Percentiles rank a stretch among this genome's conserved stretches.
Evolutionary conservation across 2,113 vertebrate genomes (phyloP).

Genomic region (Microtus montanus): DNA sequence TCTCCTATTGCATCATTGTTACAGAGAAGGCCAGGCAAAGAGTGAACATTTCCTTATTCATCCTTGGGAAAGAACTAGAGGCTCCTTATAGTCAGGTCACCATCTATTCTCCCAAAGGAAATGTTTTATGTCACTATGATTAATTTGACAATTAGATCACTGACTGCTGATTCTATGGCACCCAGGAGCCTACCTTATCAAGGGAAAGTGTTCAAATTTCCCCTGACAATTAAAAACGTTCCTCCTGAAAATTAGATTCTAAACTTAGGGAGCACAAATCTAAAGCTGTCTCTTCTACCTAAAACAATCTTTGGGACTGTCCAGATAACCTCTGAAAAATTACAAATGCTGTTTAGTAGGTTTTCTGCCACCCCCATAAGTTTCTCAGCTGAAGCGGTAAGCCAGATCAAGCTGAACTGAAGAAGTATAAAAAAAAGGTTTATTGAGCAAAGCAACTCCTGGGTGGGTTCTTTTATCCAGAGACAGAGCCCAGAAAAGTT

Average conservation of each 20-base stretch:
- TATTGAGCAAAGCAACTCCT: neutral
- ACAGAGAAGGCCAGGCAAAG: neutral
- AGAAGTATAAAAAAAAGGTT: neutral
- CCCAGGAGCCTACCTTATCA: neutral
- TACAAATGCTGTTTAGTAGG: neutral
- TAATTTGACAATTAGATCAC: neutral
- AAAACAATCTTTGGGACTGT: conserved; percentile 11
- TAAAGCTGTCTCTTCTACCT: conserved; percentile 2
- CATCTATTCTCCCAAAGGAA: neutral
- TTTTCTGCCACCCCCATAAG: neutral
- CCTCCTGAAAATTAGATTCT: neutral
- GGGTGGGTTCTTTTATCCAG: neutral
- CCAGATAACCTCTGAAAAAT: neutral
- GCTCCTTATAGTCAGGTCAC: neutral
- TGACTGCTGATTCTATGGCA: neutral
- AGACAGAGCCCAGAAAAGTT: neutral
- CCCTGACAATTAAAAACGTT: neutral
- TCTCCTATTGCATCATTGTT: neutral
- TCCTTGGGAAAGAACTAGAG: neutral
- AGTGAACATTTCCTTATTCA: neutral
- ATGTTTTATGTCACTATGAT: neutral
- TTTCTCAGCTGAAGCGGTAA: neutral
- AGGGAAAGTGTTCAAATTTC: neutral
- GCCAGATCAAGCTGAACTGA: too few relatives aligned
- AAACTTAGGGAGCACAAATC: neutral